Percentiles rank a stretch among this genome's conserved stretches.
These are phyloP conservation scores for Orthonevra nobilis DNA, from an alignment of 2,888 invertebrate species.

Conservation along the genomic window DNA sequence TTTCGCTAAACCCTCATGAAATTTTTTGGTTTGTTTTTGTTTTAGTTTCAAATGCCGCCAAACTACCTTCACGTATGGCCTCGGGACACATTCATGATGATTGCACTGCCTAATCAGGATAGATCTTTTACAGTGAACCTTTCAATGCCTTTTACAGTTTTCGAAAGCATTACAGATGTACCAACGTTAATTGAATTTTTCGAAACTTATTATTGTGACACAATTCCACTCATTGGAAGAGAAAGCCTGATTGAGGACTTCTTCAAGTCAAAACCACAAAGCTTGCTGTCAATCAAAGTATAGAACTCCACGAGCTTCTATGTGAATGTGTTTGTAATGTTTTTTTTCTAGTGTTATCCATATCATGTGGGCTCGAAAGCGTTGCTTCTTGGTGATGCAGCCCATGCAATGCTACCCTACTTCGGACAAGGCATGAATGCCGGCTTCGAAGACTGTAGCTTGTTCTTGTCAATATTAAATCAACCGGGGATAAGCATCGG, in stretches of 20 bases:
- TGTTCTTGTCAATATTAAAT: slow-evolving; percentile 87
- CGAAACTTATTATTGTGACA: slow-evolving; percentile 89
- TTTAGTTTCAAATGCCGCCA: slow-evolving; percentile 90
- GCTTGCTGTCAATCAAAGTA: slow-evolving; percentile 94
- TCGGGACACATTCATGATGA: slow-evolving; percentile 97
- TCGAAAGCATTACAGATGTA: slow-evolving; percentile 84
- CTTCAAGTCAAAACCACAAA: slow-evolving; percentile 87
- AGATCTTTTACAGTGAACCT: slow-evolving; percentile 96
- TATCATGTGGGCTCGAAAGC: slow-evolving; percentile 89
- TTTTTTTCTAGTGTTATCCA: slow-evolving; percentile 90
- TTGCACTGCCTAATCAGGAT: slow-evolving; percentile 97
- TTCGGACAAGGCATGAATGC: slow-evolving; percentile 99
- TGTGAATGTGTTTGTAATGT: slow-evolving; percentile 3
- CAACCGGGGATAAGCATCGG: slow-evolving; percentile 84
- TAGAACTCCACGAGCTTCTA: too few relatives aligned
- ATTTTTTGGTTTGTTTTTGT: too few relatives aligned
- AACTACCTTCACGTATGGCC: slow-evolving; percentile 99
- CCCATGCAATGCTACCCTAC: slow-evolving; percentile 99
- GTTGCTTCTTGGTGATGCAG: slow-evolving; percentile 96
- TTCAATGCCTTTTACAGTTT: slow-evolving; percentile 94
- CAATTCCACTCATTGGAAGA: slow-evolving; percentile 89
- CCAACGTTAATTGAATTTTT: slow-evolving; percentile 89
- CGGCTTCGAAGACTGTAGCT: slow-evolving; percentile 96
- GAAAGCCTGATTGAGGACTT: slow-evolving; percentile 88
- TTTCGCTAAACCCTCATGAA: too few relatives aligned